phyloP scores from a whole-genome alignment of 1,140 invertebrate genomes.

The Megalopta genalis region DNA sequence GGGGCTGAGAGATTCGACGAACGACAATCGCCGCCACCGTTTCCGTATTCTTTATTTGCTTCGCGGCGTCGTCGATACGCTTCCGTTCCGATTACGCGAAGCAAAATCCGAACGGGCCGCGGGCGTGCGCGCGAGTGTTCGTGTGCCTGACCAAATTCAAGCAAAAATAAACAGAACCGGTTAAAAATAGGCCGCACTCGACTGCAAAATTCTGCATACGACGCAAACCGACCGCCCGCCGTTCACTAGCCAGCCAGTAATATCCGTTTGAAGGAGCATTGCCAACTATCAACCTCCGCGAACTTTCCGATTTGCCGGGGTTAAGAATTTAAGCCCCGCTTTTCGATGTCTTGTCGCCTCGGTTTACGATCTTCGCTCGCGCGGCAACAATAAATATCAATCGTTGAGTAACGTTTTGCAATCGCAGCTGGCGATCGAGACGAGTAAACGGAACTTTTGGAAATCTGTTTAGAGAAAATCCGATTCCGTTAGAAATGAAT shows the following conservation, averaged over 20 bases:
- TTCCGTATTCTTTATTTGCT: neutral
- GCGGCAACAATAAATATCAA: neutral
- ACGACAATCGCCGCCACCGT: neutral
- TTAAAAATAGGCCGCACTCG: slow-evolving; percentile 1
- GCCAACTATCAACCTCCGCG: neutral
- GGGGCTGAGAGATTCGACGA: neutral
- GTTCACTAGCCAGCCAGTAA: neutral
- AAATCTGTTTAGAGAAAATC: too few relatives aligned
- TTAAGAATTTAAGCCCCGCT: neutral
- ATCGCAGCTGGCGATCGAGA: too few relatives aligned
- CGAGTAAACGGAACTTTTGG: too few relatives aligned
- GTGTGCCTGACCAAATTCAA: neutral
- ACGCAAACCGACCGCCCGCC: neutral
- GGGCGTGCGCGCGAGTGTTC: neutral
- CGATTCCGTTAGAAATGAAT: too few relatives aligned
- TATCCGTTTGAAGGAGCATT: neutral
- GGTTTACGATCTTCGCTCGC: neutral
- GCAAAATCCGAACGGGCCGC: neutral
- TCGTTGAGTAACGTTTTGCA: neutral
- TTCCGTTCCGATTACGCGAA: neutral
- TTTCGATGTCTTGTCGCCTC: neutral
- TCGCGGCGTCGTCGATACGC: neutral
- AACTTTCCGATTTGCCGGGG: neutral
- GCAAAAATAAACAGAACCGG: neutral
- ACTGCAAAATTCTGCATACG: slow-evolving; percentile 2